A percentile compares a stretch with the other conserved stretches of the same genome.
Conservation (phyloP, 2,888 invertebrate species). For the Apotomis betuletana region DNA sequence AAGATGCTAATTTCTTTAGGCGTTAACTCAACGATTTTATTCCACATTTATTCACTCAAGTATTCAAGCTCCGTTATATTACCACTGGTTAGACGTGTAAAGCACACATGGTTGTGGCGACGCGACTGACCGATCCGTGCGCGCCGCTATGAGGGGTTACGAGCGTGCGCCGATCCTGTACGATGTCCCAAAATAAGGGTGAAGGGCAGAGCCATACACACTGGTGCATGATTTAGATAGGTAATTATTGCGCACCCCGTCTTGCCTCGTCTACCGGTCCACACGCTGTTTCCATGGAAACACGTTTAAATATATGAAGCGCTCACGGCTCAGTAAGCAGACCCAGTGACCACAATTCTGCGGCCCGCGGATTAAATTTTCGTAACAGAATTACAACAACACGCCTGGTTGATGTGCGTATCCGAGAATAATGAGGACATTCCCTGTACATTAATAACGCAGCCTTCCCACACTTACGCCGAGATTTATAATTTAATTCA, state of each 20-base stretch:
- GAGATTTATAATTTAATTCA: constrained; percentile 33
- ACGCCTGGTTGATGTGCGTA: constrained; percentile 55
- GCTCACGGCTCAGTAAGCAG: constrained; percentile 17
- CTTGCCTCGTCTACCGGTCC: no score
- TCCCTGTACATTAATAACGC: constrained; percentile 36
- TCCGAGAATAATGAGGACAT: constrained; percentile 48
- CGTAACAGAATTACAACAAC: constrained; percentile 67
- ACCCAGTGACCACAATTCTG: constrained; percentile 58
- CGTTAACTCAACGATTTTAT: neutral
- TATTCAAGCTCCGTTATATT: no score
- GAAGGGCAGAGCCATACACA: no score
- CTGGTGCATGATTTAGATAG: no score
- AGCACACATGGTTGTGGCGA: no score
- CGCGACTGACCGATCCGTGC: no score
- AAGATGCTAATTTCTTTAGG: constrained; percentile 17
- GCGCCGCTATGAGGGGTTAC: no score
- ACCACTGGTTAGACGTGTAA: no score
- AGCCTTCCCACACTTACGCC: constrained; percentile 17
- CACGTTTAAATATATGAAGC: neutral
- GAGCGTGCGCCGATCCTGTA: no score
- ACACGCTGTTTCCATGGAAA: neutral
- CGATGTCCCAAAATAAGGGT: no score
- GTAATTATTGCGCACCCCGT: no score
- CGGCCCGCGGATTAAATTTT: constrained; percentile 67
- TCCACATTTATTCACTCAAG: neutral